A percentile compares a stretch with the other conserved stretches of the same genome.
Evolutionary conservation across 2,113 vertebrate genomes (phyloP).

Genomic region (Upupa epops): DNA sequence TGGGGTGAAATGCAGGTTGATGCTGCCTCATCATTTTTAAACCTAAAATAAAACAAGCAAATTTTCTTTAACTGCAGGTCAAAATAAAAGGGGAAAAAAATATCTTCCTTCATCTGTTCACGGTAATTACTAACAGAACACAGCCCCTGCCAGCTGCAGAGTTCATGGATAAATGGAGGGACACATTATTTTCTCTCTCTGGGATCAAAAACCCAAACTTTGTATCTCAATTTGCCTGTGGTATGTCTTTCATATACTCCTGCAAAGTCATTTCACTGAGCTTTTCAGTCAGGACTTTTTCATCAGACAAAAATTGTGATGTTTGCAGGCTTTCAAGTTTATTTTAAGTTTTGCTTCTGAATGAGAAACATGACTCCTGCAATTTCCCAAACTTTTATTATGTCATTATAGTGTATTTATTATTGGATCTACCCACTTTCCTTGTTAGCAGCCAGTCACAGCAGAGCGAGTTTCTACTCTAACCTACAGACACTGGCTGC

Average conservation of each 20-base stretch:
- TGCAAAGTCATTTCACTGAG: constrained; percentile 58
- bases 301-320: constrained; percentile 56
- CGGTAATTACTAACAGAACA: constrained; percentile 80
- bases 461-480: neutral
- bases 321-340: constrained; percentile 56
- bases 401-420: constrained; percentile 29
- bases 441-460: constrained; percentile 23
- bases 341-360: constrained; percentile 48
- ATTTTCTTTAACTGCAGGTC: constrained; percentile 82
- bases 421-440: constrained; percentile 49
- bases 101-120: constrained; percentile 75
- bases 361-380: constrained; percentile 15
- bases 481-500: neutral
- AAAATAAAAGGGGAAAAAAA: constrained; percentile 70
- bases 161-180: constrained; percentile 78
- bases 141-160: constrained; percentile 76
- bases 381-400: constrained; percentile 35
- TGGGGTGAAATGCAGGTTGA: constrained; percentile 77
- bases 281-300: constrained; percentile 21
- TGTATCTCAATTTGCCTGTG: constrained; percentile 62
- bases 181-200: constrained; percentile 74
- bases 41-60: constrained; percentile 81
- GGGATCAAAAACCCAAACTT: constrained; percentile 72
- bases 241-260: constrained; percentile 71
- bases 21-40: constrained; percentile 82